Evolutionary conservation across 2,888 invertebrate genomes (phyloP).

Genomic region (Drosophila cracens): DNA sequence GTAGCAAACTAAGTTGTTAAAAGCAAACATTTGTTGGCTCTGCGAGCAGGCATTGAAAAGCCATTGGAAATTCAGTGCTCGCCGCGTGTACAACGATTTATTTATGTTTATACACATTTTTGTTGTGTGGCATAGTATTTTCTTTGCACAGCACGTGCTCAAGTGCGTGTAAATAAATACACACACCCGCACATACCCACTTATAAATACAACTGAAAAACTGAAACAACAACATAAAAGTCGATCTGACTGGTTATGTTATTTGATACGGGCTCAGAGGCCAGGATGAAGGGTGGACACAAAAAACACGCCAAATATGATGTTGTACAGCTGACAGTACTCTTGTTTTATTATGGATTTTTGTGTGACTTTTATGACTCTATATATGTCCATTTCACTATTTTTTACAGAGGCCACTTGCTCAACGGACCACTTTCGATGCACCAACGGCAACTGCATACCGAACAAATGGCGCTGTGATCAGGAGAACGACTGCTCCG

Average conservation of each 20-base stretch:
- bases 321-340: conserved; percentile 7
- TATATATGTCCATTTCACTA: not conserved
- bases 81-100: conserved; percentile 51
- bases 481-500: conserved; percentile 90
- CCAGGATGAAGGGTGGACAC: conserved; percentile 55
- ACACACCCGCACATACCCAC: conserved; percentile 16
- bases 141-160: conserved; percentile 74
- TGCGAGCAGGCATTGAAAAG: conserved; percentile 54
- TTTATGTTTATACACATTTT: conserved; percentile 39
- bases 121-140: conserved; percentile 38
- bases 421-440: conserved; percentile 90
- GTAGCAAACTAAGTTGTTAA: conserved; percentile 4
- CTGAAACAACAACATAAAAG: not conserved
- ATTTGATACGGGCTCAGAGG: conserved; percentile 55
- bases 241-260: conserved; percentile 49
- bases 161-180: conserved; percentile 68
- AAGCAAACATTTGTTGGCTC: conserved; percentile 5
- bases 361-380: conserved; percentile 4
- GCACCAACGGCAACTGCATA: conserved; percentile 90
- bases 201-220: conserved; percentile 18
- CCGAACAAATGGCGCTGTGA: conserved; percentile 94
- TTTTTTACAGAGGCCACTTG: conserved; percentile 89
- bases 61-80: conserved; percentile 45
- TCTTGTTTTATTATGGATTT: conserved; percentile 41
- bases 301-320: conserved; percentile 9